Evolutionary conservation across 2,888 invertebrate species (phyloP), one percentile per base, ranked within the genome.

Genomic region (Chrysotoxum bicinctum): DNA sequence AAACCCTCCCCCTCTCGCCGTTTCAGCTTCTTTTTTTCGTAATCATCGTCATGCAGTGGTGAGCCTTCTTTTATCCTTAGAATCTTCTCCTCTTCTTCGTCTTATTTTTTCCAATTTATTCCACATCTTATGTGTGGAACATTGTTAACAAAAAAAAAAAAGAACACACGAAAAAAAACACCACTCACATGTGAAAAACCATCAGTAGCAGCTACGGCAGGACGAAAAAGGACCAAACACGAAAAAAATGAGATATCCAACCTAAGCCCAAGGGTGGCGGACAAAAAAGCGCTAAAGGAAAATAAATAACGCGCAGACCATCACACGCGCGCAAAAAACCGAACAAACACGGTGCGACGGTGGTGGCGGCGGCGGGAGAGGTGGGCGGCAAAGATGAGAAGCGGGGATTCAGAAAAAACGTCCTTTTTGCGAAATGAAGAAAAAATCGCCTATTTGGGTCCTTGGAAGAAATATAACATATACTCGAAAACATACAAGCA

Each of bases 251-350:
- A 81, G 72, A 80, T 72, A 85, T 76, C 76, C 73, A 81, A 77
- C 85, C 85, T 85, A 85, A 81, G 81, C 85, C 85, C 81, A 81
- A 81, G 76, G 76, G 85, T 85, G 76, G 81, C 76, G 80, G 76
- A 56, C 72, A 81, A 85, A 85, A 85, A 85, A 85, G 52, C 85
- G 81, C 81, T 85, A 85, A 85, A 81, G 72, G 85, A 85, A 85
- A 85, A 85, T 85, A 85, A 85, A 85, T 85, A 85, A 85, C 85
- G 85, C 85, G 85, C 85, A 85, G 81, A 81, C 85, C 81, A 85
- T 85, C 85, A 81, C 85, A 85, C 85, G 85, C 85, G 85, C 81
- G 85, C 85, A 85, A 85, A 85, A 85, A 84, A 84, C 52, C 21
- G 45, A 80, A 58, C 32, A 75, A 68, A 58, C 66, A 78, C 37